A percentile compares a stretch with the other conserved stretches of the same genome.
Evolutionary conservation across 1,140 invertebrate species (phyloP).

Genomic region (Conus ventricosus): DNA sequence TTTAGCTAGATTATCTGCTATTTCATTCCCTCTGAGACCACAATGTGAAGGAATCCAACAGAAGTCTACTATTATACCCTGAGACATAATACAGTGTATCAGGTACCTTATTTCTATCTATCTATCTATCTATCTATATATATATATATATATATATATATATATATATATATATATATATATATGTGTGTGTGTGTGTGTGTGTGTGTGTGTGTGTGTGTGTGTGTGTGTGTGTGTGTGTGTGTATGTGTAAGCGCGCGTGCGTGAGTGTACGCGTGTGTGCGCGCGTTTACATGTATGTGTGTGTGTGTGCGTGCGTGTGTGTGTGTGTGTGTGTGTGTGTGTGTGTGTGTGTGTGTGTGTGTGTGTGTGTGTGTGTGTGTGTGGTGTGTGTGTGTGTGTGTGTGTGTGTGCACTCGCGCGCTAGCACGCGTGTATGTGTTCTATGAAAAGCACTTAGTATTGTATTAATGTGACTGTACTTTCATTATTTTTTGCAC

Average conservation of each 20-base stretch:
- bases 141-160: no score
- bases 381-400: neutral
- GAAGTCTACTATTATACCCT: no score
- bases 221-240: slow-evolving; percentile 17
- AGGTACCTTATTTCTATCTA: neutral
- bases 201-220: slow-evolving; percentile 3
- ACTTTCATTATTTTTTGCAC: no score
- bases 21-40: no score
- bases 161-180: no score
- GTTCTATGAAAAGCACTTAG: neutral
- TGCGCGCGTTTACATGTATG: neutral
- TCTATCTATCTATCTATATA: no score
- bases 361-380: neutral
- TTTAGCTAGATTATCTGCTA: no score
- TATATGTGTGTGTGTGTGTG: neutral
- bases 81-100: no score
- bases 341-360: neutral
- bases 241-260: neutral
- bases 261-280: neutral
- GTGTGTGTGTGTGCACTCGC: neutral
- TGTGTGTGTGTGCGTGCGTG: slow-evolving; percentile 1
- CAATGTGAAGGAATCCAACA: no score
- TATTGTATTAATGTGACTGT: no score
- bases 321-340: neutral
- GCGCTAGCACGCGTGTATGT: neutral